These are phyloP conservation scores for Clitarchus hookeri DNA, from an alignment of 2,888 invertebrate species.

Conservation along the genomic window DNA sequence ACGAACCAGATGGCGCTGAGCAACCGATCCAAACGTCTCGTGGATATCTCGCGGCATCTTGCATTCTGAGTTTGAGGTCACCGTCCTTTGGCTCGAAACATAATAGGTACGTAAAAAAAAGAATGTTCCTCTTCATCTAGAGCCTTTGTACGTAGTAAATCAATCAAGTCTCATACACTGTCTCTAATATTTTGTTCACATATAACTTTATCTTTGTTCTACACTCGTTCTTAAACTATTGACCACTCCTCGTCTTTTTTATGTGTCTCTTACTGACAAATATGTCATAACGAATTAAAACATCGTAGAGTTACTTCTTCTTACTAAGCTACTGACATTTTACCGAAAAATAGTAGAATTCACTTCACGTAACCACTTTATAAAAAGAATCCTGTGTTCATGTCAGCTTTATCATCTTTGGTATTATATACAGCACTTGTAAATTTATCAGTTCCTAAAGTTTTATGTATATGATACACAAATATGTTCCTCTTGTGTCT, in stretches of 20 bases:
- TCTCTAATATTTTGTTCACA: neutral
- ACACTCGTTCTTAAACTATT: neutral
- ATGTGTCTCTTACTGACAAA: neutral
- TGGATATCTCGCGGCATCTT: neutral
- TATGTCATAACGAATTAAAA: neutral
- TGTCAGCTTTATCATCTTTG: slow-evolving; percentile 7
- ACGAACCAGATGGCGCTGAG: neutral
- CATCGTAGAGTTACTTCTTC: neutral
- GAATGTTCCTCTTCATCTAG: neutral
- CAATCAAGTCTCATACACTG: neutral
- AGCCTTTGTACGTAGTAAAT: neutral
- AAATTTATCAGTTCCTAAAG: slow-evolving; percentile 2
- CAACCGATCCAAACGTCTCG: neutral
- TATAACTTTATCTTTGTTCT: neutral
- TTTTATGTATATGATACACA: neutral
- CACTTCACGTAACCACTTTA: neutral
- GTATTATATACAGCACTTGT: neutral
- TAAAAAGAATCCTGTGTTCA: neutral
- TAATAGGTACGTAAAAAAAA: neutral
- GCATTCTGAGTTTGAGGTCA: slow-evolving; percentile 5
- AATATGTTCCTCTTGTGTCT: neutral
- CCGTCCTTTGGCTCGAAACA: slow-evolving; percentile 5
- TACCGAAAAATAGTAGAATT: neutral
- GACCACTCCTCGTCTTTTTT: neutral
- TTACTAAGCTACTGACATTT: neutral